These are phyloP conservation scores for Cephalopterus ornatus DNA, from an alignment of 2,113 vertebrate genomes.

Conservation along the genomic window DNA sequence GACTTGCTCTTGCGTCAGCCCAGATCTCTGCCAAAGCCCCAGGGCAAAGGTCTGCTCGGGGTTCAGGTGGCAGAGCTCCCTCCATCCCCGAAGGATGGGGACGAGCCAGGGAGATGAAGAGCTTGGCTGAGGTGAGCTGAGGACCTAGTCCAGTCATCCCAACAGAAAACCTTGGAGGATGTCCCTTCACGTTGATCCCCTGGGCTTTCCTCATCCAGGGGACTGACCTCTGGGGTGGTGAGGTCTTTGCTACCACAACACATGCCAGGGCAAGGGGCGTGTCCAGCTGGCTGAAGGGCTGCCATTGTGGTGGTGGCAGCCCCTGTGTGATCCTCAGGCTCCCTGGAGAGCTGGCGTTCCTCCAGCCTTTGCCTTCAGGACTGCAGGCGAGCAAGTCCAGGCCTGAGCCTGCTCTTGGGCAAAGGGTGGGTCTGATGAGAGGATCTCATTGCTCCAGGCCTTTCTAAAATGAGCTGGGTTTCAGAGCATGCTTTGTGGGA, in stretches of 20 bases:
- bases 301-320: not conserved
- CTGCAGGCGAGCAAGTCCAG: not conserved
- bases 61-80: not conserved
- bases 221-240: fast-evolving
- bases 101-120: not conserved
- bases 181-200: not conserved
- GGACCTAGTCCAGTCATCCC: too few species aligned
- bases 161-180: not conserved
- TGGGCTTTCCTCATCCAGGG: not conserved
- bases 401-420: constrained; percentile 24
- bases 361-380: not conserved
- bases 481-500: not conserved
- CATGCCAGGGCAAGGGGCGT: not conserved
- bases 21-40: not conserved
- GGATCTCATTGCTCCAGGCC: constrained; percentile 35
- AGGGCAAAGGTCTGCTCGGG: not conserved
- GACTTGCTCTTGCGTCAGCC: not conserved
- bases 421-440: constrained; percentile 24
- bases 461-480: not conserved
- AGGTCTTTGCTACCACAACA: not conserved
- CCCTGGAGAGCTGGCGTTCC: not conserved
- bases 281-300: not conserved
- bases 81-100: not conserved
- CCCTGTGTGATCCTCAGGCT: not conserved
- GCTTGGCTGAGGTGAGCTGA: not conserved